Conservation (phyloP, 2,888 invertebrate genomes). For the Cistogaster globosa region DNA sequence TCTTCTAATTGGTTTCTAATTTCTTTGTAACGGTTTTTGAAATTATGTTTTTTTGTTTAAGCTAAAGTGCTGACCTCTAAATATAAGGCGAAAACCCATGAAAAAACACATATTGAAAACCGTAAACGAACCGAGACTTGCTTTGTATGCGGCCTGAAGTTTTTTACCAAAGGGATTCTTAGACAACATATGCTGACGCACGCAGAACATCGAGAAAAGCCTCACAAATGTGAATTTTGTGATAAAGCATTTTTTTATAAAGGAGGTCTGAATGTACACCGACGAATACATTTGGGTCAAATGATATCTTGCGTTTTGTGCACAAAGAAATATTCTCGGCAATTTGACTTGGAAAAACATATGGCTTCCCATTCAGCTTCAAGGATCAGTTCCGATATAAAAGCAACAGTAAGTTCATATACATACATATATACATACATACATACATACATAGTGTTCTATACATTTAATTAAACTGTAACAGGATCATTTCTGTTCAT, state of each 20-base stretch:
- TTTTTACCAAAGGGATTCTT: slow-evolving; percentile 5
- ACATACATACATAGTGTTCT: too few species aligned
- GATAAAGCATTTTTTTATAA: slow-evolving; percentile 43
- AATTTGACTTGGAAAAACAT: slow-evolving; percentile 53
- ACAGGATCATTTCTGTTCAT: too few species aligned
- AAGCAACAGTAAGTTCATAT: slow-evolving; percentile 23
- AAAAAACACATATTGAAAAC: slow-evolving; percentile 47
- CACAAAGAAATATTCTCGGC: slow-evolving; percentile 49
- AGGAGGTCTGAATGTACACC: slow-evolving; percentile 49
- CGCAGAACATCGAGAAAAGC: slow-evolving; percentile 49
- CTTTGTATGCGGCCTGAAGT: slow-evolving; percentile 41
- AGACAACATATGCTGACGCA: slow-evolving; percentile 43
- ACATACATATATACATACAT: too few species aligned
- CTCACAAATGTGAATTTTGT: slow-evolving; percentile 61
- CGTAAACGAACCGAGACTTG: slow-evolving; percentile 46
- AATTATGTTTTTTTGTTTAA: slow-evolving; percentile 2
- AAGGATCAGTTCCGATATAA: slow-evolving; percentile 8
- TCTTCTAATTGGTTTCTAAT: not conserved
- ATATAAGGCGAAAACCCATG: slow-evolving; percentile 17
- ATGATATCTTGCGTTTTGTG: slow-evolving; percentile 50
- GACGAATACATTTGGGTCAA: slow-evolving; percentile 58
- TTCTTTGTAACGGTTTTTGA: not conserved
- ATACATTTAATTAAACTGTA: too few species aligned
- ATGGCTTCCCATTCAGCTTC: slow-evolving; percentile 45
- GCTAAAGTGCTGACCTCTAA: slow-evolving; percentile 36